These are phyloP conservation scores for Drosophila dunni DNA, from an alignment of 1,140 invertebrate species.

Conservation along the genomic window DNA sequence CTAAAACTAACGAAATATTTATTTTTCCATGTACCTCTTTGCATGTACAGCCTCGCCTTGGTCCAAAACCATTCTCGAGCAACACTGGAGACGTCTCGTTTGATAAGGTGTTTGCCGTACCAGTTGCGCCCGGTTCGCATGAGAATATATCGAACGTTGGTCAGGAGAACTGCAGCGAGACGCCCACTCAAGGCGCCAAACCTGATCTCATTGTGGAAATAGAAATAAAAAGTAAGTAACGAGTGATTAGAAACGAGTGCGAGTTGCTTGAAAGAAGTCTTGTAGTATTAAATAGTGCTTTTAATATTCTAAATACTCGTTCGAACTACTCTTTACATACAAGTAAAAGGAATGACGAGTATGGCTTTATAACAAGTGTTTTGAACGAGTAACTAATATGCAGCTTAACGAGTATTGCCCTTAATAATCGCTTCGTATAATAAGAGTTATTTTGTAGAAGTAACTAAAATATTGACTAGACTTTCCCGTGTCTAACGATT, in stretches of 20 bases:
- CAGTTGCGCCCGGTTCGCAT: slow-evolving; percentile 88
- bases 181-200: slow-evolving; percentile 50
- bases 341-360: no score
- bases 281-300: no score
- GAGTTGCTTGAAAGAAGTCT: background rate
- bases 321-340: no score
- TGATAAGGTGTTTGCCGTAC: slow-evolving; percentile 92
- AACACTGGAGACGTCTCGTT: slow-evolving; percentile 90
- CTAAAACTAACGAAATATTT: background rate
- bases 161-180: slow-evolving; percentile 53
- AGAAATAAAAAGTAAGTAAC: slow-evolving; percentile 75
- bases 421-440: no score
- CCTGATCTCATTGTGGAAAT: slow-evolving; percentile 83
- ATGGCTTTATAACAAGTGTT: background rate
- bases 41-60: slow-evolving; percentile 88
- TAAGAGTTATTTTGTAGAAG: no score
- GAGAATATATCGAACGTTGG: slow-evolving; percentile 78
- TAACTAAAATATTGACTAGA: no score
- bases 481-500: no score
- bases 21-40: background rate
- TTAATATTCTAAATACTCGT: no score
- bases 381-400: background rate
- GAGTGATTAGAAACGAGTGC: background rate
- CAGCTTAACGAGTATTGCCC: no score
- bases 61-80: slow-evolving; percentile 92